A percentile compares a stretch with the other conserved stretches of the same genome.
phyloP scores from a whole-genome alignment of 2,113 vertebrate species.

The Ptyas mucosa region DNA sequence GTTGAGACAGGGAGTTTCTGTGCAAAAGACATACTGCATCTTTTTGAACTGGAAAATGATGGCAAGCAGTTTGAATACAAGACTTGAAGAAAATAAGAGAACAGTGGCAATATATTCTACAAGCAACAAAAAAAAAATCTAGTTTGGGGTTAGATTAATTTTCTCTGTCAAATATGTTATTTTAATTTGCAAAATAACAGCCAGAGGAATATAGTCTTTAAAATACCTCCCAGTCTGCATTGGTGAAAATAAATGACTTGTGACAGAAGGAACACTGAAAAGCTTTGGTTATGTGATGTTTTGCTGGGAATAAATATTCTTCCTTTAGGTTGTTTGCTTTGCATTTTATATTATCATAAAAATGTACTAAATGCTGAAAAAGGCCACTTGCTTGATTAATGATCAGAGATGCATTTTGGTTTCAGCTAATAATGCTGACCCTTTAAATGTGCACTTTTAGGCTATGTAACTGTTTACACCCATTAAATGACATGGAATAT shows the following conservation, averaged over 20 bases:
- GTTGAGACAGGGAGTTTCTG: not conserved
- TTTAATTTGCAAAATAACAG: not conserved
- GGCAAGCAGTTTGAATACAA: not conserved
- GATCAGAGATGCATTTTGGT: not conserved
- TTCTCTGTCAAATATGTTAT: not conserved
- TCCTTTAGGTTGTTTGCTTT: not conserved
- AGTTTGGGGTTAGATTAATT: not conserved
- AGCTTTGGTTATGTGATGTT: not conserved
- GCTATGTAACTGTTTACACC: not conserved
- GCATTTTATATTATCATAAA: constrained; percentile 3
- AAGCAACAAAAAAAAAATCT: not conserved
- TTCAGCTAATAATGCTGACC: not conserved
- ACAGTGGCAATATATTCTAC: not conserved
- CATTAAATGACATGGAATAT: not conserved
- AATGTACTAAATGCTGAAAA: not conserved
- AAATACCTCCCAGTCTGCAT: not conserved
- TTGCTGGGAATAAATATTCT: not conserved
- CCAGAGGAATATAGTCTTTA: constrained; percentile 19
- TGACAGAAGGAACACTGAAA: not conserved
- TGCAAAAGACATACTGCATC: not conserved
- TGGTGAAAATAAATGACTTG: constrained; percentile 5
- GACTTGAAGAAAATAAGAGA: not conserved
- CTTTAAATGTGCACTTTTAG: not conserved
- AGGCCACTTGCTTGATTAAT: not conserved
- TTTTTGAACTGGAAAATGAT: not conserved